A percentile compares a stretch with the other conserved stretches of the same genome.
Conservation (phyloP, 2,113 vertebrate genomes). For the Balaenoptera acutorostrata region DNA sequence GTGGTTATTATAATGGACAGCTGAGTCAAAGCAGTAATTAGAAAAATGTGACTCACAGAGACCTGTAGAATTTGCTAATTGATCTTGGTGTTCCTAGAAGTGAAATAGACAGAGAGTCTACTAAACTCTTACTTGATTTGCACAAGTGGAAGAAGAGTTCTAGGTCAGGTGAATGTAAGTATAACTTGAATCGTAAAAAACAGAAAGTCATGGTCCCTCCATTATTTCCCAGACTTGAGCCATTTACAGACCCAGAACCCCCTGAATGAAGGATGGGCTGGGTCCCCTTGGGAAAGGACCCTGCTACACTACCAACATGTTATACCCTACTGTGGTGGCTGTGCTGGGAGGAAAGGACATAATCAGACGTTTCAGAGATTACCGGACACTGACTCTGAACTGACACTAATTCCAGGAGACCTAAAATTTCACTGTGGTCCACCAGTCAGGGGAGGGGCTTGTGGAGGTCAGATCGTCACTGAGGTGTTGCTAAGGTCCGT, state of each 20-base stretch:
- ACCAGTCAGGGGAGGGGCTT: background rate
- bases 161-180: background rate
- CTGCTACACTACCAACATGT: background rate
- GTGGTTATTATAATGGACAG: background rate
- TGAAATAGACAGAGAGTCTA: background rate
- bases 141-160: background rate
- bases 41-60: background rate
- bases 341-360: background rate
- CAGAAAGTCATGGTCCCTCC: background rate
- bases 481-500: background rate
- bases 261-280: background rate
- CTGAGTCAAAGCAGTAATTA: background rate
- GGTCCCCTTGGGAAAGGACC: background rate
- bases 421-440: background rate
- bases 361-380: background rate
- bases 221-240: background rate
- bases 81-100: background rate
- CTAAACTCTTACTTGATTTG: background rate
- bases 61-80: background rate
- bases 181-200: background rate
- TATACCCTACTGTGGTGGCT: background rate
- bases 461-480: background rate
- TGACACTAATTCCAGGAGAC: background rate
- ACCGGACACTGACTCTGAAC: background rate
- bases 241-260: background rate